Evolutionary conservation across 2,888 invertebrate species (phyloP), one percentile per base, ranked within the genome.

Genomic region (Watsonalla binaria): DNA sequence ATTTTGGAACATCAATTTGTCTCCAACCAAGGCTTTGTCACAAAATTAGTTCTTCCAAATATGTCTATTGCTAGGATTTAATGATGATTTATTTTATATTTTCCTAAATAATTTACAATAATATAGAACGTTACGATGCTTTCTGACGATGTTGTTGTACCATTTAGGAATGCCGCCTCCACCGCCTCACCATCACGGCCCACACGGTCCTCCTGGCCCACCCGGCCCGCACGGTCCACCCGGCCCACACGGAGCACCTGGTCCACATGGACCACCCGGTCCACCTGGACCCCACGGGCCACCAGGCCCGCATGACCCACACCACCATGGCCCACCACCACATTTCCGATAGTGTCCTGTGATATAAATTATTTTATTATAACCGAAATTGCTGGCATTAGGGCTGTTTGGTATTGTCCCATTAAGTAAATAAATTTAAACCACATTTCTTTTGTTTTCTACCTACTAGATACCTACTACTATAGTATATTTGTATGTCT

Each of bases 91-190:
- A 24, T 24, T 24, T n/a, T n/a, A n/a, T n/a, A n/a, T n/a, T n/a
- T n/a, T n/a, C n/a, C n/a, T n/a, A n/a, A 24, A 24, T 4, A 24
- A 24, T 24, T 1, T 24, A 24, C 4, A 24, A 24, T 2, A 24
- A 24, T 2, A 24, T 24, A 24, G 4, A 24, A 4, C 24, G 1
- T 24, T 24, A 2, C 24, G 24, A 24, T 24, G 4, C 4, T 24
- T 24, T 24, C 4, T 24, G 24, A 24, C 24, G 24, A 24, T 24
- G 24, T 24, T 24, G 4, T 24, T n/a, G 4, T 51, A 5, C 52
- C 45, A 66, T 63, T 33, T 51, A 74, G 77, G 42, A 33, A 76
- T 76, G 74, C 63, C 70, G 2, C 67, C 72, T 14, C 74, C 72
- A 35, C 74, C 55, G 6, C 52, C 47, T 7, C 49, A 45, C 33